Base-by-base conservation (phyloP, 2,888 invertebrate genomes). In the Acanthosepion esculentum region DNA sequence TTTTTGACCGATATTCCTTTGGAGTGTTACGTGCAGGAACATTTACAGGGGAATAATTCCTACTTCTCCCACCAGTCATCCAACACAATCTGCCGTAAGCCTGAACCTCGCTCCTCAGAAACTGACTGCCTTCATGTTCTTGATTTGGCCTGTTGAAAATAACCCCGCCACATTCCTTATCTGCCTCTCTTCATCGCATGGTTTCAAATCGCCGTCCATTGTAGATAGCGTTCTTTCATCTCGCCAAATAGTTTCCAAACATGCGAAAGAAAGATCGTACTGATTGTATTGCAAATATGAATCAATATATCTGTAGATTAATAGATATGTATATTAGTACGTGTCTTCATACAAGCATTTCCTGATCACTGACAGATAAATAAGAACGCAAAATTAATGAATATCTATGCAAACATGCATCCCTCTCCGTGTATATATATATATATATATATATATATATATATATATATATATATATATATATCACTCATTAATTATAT, bases 401-500 rank as follows among this genome's bases (percentile, higher is more conserved):
- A 50, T 50, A 50, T 50, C 8, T 50, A 50, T 50, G 50, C 15
- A 15, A 50, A 15, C 15, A 15, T 50, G 50, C 15, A 15, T 50
- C 50, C 7, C 8, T 23, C 5, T 64, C 8, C 29, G 5, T 64
- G 5, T 64, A 0, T n/a, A n/a, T 78, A 15, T 78, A 33, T n/a
- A 33, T n/a, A 78, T 78, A 29, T 78, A n/a, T n/a, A 29, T n/a
- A n/a, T 78, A n/a, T 78, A n/a, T 78, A 78, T 29, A n/a, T n/a
- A 78, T n/a, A 78, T 78, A 78, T 78, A 78, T 78, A 78, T 78
- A 78, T 78, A 78, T 78, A 78, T 78, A n/a, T 78, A 29, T n/a
- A n/a, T n/a, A 78, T 78, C 1, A n/a, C 33, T 12, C n/a, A 78
- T 78, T n/a, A n/a, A 78, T n/a, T 8, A n/a, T n/a, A 8, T 78